Evolutionary conservation across 2,797 vertebrate genomes (phyloP).

Genomic region (Argya squamiceps): DNA sequence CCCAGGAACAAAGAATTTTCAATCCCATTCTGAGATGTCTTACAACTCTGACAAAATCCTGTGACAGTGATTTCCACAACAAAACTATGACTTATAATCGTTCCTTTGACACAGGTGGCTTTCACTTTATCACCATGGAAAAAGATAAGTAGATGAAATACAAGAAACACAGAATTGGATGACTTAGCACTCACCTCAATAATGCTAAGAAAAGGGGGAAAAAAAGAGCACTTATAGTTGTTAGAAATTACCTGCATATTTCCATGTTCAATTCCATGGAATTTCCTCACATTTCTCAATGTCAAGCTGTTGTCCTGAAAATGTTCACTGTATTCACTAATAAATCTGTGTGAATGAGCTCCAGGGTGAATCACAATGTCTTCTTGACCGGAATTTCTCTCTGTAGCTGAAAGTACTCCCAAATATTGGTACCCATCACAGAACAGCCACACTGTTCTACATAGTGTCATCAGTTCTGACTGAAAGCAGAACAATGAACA

Average conservation of each 20-base stretch:
- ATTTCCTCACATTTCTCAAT: not conserved
- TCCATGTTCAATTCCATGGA: not conserved
- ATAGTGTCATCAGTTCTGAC: not conserved
- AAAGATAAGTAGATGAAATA: not conserved
- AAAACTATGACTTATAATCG: not conserved
- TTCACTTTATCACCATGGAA: not conserved
- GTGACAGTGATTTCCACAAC: not conserved
- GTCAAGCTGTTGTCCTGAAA: not conserved
- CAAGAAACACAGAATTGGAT: not conserved
- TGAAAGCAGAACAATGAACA: not conserved
- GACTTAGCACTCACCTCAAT: not conserved
- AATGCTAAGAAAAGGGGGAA: not conserved
- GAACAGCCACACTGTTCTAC: not conserved
- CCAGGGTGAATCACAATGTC: not conserved
- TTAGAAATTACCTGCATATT: not conserved
- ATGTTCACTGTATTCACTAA: not conserved
- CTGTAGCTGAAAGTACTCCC: not conserved
- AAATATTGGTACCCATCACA: not conserved
- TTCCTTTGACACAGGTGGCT: not conserved
- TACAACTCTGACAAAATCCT: not conserved
- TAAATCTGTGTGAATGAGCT: not conserved
- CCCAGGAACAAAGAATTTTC: not conserved
- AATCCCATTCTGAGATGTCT: fast-evolving
- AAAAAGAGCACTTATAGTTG: not conserved
- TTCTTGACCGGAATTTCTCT: not conserved